Evolutionary conservation across 2,797 vertebrate species (phyloP).

Genomic region (Eulemur mongoz): DNA sequence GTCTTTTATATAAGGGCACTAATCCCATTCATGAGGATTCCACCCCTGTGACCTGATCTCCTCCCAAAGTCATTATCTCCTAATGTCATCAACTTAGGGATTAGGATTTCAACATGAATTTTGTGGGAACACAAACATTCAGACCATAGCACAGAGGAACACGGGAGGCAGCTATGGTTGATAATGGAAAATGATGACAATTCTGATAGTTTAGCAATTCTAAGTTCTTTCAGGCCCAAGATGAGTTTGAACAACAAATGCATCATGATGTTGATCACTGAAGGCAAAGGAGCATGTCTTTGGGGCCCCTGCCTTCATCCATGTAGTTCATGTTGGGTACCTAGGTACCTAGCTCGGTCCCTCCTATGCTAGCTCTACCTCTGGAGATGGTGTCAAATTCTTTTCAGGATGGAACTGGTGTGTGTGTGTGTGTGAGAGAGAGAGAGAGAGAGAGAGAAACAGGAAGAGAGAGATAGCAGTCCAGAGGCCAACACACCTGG

Average conservation of each 20-base stretch:
- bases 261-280: background rate
- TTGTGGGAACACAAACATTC: background rate
- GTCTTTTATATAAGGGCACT: background rate
- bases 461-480: slow-evolving; percentile 34
- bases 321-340: background rate
- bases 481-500: slow-evolving; percentile 76
- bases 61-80: background rate
- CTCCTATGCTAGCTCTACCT: background rate
- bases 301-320: background rate
- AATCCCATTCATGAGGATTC: background rate
- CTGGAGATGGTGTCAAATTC: background rate
- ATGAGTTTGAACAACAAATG: background rate
- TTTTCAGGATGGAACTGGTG: slow-evolving; percentile 33
- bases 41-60: background rate
- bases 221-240: background rate
- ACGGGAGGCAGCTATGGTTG: background rate
- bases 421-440: background rate
- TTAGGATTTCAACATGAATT: background rate
- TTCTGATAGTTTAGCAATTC: background rate
- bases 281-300: background rate
- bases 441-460: background rate
- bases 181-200: background rate
- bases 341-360: background rate
- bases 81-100: background rate
- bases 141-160: background rate